Conservation (phyloP, 2,797 vertebrate genomes). For the Graptemys geographica region DNA sequence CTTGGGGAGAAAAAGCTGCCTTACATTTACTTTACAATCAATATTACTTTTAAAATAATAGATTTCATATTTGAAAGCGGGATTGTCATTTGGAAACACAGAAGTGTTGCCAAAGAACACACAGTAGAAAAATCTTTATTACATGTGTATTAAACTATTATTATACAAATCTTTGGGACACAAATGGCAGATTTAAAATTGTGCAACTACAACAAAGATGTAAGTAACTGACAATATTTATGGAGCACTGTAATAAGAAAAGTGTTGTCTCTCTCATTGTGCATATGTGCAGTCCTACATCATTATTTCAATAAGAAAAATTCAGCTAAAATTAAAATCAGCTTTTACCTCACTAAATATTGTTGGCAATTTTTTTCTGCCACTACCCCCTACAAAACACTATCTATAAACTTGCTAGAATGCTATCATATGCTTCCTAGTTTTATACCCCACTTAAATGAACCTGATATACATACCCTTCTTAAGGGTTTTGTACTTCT, state of each 20-base stretch:
- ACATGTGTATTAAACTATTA: background rate
- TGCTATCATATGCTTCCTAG: background rate
- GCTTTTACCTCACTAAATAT: background rate
- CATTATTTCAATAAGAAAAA: background rate
- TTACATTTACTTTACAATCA: background rate
- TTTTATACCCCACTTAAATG: background rate
- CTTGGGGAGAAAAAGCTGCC: background rate
- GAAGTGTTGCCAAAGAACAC: background rate
- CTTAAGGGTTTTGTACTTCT: slow-evolving; percentile 96
- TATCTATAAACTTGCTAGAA: background rate
- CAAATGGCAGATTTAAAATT: background rate
- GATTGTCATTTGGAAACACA: background rate
- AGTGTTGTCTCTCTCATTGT: background rate
- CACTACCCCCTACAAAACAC: too few species aligned
- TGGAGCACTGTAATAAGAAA: background rate
- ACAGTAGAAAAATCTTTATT: background rate
- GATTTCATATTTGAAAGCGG: accelerated
- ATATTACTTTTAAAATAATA: background rate
- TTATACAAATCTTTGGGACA: background rate
- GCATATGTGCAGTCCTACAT: background rate
- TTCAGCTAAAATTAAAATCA: background rate
- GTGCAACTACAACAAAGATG: background rate
- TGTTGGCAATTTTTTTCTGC: background rate
- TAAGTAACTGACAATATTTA: background rate
- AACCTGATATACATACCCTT: slow-evolving; percentile 82